phyloP scores from a whole-genome alignment of 2,113 vertebrate species.

The Aegithalos caudatus region DNA sequence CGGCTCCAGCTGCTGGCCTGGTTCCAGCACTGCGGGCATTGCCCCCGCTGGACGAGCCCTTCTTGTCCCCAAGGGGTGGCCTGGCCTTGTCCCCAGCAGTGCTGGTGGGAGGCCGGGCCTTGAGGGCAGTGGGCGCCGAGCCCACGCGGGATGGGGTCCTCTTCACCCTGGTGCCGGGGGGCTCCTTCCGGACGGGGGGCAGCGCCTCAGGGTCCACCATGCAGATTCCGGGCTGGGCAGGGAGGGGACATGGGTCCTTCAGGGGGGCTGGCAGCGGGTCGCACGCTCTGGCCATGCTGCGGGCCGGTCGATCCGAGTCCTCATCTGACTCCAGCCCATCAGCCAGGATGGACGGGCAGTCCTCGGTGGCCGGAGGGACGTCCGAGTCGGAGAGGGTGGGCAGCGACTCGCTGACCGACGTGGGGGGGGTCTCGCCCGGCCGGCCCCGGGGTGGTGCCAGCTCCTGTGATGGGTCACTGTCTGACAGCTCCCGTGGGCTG shows the following conservation, averaged over 20 bases:
- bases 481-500: slow-evolving; percentile 69
- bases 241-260: slow-evolving; percentile 82
- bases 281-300: not conserved
- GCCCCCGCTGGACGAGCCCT: not conserved
- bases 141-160: slow-evolving; percentile 32
- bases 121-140: not conserved
- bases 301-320: slow-evolving; percentile 66
- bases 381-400: slow-evolving; percentile 83
- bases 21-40: not conserved
- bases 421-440: slow-evolving; percentile 73
- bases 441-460: not conserved
- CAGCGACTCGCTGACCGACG: slow-evolving; percentile 83
- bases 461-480: slow-evolving; percentile 80
- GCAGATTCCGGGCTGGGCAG: slow-evolving; percentile 83
- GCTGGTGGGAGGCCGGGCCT: slow-evolving; percentile 43
- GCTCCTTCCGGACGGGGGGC: slow-evolving; percentile 19
- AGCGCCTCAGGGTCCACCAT: slow-evolving; percentile 85
- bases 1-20: not conserved
- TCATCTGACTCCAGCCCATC: slow-evolving; percentile 84
- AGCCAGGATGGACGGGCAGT: slow-evolving; percentile 76
- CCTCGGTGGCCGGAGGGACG: slow-evolving; percentile 69
- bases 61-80: not conserved
- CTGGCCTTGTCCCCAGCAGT: slow-evolving; percentile 66
- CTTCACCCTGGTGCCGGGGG: slow-evolving; percentile 44
- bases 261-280: slow-evolving; percentile 82